Base-by-base conservation (phyloP, 2,113 vertebrate species). In the Tamias sibiricus region DNA sequence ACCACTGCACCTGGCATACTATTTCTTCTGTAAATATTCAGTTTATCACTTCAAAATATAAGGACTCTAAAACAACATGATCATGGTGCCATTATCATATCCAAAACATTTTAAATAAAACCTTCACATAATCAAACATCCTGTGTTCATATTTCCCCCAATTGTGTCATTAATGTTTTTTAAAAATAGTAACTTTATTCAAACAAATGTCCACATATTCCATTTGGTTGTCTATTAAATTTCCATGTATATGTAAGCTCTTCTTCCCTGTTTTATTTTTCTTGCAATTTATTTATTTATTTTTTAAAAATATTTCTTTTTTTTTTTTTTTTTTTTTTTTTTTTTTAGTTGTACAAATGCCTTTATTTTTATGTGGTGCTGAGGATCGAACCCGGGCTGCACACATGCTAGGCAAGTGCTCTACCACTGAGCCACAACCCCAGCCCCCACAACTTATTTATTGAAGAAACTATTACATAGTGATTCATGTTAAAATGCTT, bases 261-360 rank as follows among this genome's bases (percentile, higher is more conserved):
- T 54, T 37, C 16, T 32, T 89, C n/a, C 20, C 54, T 88, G 16
- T 66, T 91, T 95, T 88, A 40, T 52, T 90, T 92, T 84, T 47
- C 57, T 75, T 76, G 22, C n/a, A 84, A 32, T 75, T 88, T 87
- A 66, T 57, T 89, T 96, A n/a, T n/a, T n/a, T n/a, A n/a, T n/a
- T n/a, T n/a, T n/a, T n/a, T n/a, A n/a, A n/a, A n/a, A n/a, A n/a
- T n/a, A n/a, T n/a, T n/a, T n/a, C n/a, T n/a, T n/a, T n/a, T n/a
- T n/a, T n/a, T n/a, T n/a, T n/a, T n/a, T n/a, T n/a, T n/a, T n/a
- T n/a, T n/a, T n/a, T n/a, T n/a, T n/a, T n/a, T n/a, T n/a, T n/a
- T n/a, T n/a, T n/a, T n/a, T n/a, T n/a, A n/a, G n/a, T n/a, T n/a
- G n/a, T n/a, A n/a, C n/a, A n/a, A n/a, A n/a, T n/a, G n/a, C n/a